Evolutionary conservation across 2,113 vertebrate species (phyloP), one percentile per base, ranked within the genome.

Genomic region (Psophia crepitans): DNA sequence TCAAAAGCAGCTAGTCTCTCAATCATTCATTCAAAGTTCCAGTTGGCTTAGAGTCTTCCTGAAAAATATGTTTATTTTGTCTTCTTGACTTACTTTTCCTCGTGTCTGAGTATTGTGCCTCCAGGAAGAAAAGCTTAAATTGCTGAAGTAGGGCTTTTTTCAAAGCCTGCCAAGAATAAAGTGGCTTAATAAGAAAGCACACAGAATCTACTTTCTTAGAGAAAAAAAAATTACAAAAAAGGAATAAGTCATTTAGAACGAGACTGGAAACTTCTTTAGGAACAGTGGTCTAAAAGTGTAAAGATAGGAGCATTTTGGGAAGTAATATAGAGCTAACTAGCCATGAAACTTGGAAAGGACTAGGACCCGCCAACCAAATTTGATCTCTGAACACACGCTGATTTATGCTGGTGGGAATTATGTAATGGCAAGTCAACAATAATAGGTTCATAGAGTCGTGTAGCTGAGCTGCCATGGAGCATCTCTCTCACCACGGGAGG

Each of bases 61-160:
- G 94, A 97, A 97, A 98, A 97, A 81, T 35, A 64, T 98, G 97
- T 98, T 98, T 98, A 98, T 98, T 98, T 98, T 98, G 98, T 98
- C 98, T 98, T 98, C 97, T 97, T 96, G 90, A 97, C 97, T 98
- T 97, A 98, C 97, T 97, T 97, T 97, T 97, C 97, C 97, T 98
- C 80, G 60, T 97, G 97, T 98, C 98, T 98, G 97, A 96, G 89
- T 96, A 98, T 98, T 98, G 98, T 98, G 98, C 97, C 98, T 98
- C 94, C 96, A 98, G 97, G 97, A 98, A 98, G 97, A 97, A 98
- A 98, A 97, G 96, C 94, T 97, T 97, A 92, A 91, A 93, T 97
- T 96, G 96, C 96, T 97, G 84, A 96, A 98, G 87, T 71, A 89
- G 89, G 89, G 87, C 57, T 94, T 97, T 98, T 96, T 97, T 76